Conservation (phyloP, 2,797 vertebrate species). For the Macroramphosus scolopax region DNA sequence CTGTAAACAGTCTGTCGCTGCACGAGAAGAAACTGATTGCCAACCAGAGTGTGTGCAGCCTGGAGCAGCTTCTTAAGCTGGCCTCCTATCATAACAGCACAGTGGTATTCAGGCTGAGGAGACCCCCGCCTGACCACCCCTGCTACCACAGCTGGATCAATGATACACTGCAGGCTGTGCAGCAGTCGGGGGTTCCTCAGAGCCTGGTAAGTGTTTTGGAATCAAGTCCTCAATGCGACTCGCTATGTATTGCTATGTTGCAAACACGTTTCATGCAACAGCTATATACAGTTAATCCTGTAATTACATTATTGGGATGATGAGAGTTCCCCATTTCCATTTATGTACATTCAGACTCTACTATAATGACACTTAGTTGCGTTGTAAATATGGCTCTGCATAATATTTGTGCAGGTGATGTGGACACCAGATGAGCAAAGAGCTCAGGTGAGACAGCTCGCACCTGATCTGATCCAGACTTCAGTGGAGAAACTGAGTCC, state of each 20-base stretch:
- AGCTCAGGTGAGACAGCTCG: constrained; percentile 78
- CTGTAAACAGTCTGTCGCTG: constrained; percentile 71
- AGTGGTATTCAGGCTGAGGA: constrained; percentile 83
- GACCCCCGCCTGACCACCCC: constrained; percentile 84
- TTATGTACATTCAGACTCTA: too few relatives aligned
- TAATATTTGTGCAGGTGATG: constrained; percentile 87
- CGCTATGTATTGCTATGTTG: too few relatives aligned
- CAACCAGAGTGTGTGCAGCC: constrained; percentile 90
- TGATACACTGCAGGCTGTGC: constrained; percentile 84
- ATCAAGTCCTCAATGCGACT: too few relatives aligned
- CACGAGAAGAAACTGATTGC: constrained; percentile 76
- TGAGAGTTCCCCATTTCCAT: too few relatives aligned
- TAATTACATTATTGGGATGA: too few relatives aligned
- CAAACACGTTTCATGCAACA: too few relatives aligned
- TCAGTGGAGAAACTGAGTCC: constrained; percentile 78
- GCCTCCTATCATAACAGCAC: constrained; percentile 80
- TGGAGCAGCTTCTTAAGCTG: constrained; percentile 85
- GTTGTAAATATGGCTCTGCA: too few relatives aligned
- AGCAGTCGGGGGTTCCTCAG: constrained; percentile 82
- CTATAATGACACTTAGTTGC: too few relatives aligned
- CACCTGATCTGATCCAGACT: constrained; percentile 88
- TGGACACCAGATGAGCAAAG: constrained; percentile 85
- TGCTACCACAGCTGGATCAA: constrained; percentile 86
- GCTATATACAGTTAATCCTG: too few relatives aligned
- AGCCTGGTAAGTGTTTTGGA: constrained; percentile 77